Base-by-base conservation (phyloP, 2,797 vertebrate species). In the Paedocypris micromegethes region DNA sequence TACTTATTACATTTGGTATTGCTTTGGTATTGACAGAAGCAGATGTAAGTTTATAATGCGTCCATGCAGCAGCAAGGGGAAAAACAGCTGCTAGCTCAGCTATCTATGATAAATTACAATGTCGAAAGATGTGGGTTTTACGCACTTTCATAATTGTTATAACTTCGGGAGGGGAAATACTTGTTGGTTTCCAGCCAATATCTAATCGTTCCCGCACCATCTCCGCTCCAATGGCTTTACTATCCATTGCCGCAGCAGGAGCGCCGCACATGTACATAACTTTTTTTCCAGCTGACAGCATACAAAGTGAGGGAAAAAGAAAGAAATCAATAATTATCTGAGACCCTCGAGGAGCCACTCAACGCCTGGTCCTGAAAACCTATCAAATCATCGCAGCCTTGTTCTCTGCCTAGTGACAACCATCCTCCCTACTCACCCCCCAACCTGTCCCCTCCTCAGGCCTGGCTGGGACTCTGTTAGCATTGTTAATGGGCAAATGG, bases 401-500 rank as follows among this genome's bases (percentile, higher is more conserved):
- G 70, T 82, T 88, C 83, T 88, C 87, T 90, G 89, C 90, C 89
- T 64, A 73, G 79, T 76, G 84, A 90, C 89, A 89, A 84, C 80
- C 78, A 80, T 72, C 68, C 55, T 66, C 58, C 64, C 77, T 79
- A 75, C 76, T 74, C 72, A 56, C 74, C 42, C 57, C 38, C 50
- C 63, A 38, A 52, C 57, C 74, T 58, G 58, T 82, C 81, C 75
- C 61, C 68, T 72, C 80, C 77, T 79, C 76, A 47, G 77, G 69
- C 82, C 81, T 81, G 63, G 49, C 72, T 56, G 80, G 76, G 83
- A 76, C 83, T 76, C 85, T 88, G 84, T 86, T 88, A 87, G 87
- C 84, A 85, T 89, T 90, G 85, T 90, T 89, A 88, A 87, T 87
- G 84, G 82, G 85, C 75, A 89, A 88, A 87, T 87, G 84, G 82